phyloP scores from a whole-genome alignment of 2,888 invertebrate species.

The Neocrepidodera transversa region DNA sequence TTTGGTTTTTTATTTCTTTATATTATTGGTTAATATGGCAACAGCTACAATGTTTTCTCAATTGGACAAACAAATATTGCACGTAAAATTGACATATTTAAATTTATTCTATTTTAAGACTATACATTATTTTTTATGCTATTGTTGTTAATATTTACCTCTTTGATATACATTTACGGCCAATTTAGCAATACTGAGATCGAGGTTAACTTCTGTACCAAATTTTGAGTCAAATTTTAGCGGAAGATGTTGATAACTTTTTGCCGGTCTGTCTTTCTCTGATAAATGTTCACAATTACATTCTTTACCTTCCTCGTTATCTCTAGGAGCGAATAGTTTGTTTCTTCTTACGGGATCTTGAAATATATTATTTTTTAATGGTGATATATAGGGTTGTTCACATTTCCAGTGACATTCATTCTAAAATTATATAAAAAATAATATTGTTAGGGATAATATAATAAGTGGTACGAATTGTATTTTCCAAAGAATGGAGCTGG shows the following conservation, averaged over 20 bases:
- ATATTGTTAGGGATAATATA: too few relatives aligned
- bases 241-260: constrained; percentile 63
- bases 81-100: too few relatives aligned
- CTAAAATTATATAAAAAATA: constrained; percentile 37
- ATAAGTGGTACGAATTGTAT: too few relatives aligned
- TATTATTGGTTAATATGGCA: too few relatives aligned
- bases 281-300: constrained; percentile 43
- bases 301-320: constrained; percentile 35
- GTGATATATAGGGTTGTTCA: constrained; percentile 36
- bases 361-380: constrained; percentile 39
- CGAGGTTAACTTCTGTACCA: constrained; percentile 75
- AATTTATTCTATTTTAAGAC: too few relatives aligned
- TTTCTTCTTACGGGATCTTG: constrained; percentile 30
- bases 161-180: constrained; percentile 92
- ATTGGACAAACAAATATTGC: too few relatives aligned
- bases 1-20: too few relatives aligned
- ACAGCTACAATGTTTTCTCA: too few relatives aligned
- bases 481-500: too few relatives aligned
- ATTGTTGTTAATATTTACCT: too few relatives aligned
- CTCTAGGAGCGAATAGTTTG: constrained; percentile 33
- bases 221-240: constrained; percentile 76
- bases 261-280: constrained; percentile 55
- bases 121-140: too few relatives aligned
- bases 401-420: constrained; percentile 48
- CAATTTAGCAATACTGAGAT: constrained; percentile 87